Evolutionary conservation across 1,140 invertebrate species (phyloP), one percentile per base, ranked within the genome.

Genomic region (Cotesia chilonis): DNA sequence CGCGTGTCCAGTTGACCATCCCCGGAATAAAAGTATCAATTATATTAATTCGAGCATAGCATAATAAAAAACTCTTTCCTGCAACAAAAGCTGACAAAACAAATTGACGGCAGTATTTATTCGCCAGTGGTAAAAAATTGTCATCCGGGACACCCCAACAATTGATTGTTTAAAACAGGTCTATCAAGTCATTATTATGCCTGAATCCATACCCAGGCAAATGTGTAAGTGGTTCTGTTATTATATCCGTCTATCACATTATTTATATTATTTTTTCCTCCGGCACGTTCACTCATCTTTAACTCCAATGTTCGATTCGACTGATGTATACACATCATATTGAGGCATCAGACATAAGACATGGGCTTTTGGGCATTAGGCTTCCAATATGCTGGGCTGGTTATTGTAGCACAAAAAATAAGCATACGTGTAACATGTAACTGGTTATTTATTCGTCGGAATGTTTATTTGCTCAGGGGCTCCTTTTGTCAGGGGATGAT

Each of bases 401-500:
- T 14, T 55, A 55, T 55, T 55, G 54, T 55, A 55, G 12, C n/a
- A 55, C n/a, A n/a, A 4, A 14, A n/a, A 55, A 55, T 5, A 52
- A 52, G 47, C 7, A 52, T 52, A 52, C 47, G 7, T 52, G 47
- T 52, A 83, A 82, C 85, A 86, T 84, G 83, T 86, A 85, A 87
- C 85, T 87, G 85, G 85, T 87, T 47, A 47, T 47, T 47, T 47
- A 47, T 47, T 87, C 83, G 84, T 84, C 83, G 83, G 81, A 84
- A 83, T 86, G 84, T 87, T 87, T 86, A 87, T 86, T 87, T 87
- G 81, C 79, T 84, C 81, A 82, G 75, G 78, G 80, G 38, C 52
- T 54, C 12, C 47, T 81, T 80, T 84, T 87, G 84, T 82, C 75
- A 75, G 71, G 71, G 47, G 73, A 59, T 61, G 41, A 47, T 47